Conservation (phyloP, 2,113 vertebrate genomes). For the Gadus macrocephalus region DNA sequence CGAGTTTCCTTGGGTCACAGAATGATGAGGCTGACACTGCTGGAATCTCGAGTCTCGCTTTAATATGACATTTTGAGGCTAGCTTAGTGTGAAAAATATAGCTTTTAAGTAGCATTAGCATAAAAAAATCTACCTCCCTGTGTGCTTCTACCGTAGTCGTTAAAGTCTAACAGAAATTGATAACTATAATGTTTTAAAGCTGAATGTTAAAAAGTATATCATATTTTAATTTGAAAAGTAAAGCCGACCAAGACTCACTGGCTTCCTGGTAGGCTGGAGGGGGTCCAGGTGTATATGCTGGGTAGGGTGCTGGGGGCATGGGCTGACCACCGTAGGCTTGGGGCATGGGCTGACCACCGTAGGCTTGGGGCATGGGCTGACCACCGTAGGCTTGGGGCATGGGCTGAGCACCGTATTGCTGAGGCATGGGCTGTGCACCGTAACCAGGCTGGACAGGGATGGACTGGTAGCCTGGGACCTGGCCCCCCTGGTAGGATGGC, state of each 20-base stretch:
- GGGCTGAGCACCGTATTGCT: slow-evolving; percentile 66
- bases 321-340: slow-evolving; percentile 52
- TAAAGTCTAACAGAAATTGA: no score
- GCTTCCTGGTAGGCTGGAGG: slow-evolving; percentile 86
- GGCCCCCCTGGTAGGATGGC: slow-evolving; percentile 66
- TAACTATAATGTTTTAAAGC: neutral
- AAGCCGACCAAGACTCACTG: slow-evolving; percentile 46
- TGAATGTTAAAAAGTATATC: neutral
- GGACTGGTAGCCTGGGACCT: slow-evolving; percentile 79
- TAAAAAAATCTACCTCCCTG: no score
- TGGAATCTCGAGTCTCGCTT: no score
- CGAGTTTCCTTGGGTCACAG: no score
- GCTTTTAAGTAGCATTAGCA: no score
- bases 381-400: slow-evolving; percentile 63
- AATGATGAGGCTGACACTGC: no score
- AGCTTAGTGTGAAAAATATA: no score
- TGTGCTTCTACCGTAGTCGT: no score
- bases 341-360: slow-evolving; percentile 45
- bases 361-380: slow-evolving; percentile 61
- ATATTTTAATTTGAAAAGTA: neutral
- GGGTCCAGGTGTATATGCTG: slow-evolving; percentile 70
- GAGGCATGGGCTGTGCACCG: slow-evolving; percentile 67
- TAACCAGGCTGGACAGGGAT: slow-evolving; percentile 78
- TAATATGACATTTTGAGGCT: no score
- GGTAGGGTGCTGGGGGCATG: slow-evolving; percentile 59